A percentile compares a stretch with the other conserved stretches of the same genome.
These are phyloP conservation scores for Ctenoplectra terminalis DNA, from an alignment of 1,140 invertebrate species.

Conservation along the genomic window DNA sequence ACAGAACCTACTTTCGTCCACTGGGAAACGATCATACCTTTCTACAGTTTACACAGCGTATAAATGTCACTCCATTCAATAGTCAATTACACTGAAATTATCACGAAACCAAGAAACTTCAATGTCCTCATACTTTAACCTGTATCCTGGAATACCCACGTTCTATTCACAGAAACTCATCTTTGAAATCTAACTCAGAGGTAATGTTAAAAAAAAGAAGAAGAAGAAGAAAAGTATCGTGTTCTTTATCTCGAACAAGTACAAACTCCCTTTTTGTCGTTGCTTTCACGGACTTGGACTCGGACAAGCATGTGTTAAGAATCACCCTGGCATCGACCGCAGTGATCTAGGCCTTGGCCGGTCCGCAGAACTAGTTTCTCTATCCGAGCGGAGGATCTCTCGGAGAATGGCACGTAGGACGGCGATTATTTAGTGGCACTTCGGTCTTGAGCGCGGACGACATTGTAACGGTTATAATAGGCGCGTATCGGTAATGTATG, in stretches of 20 bases:
- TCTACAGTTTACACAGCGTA: background rate
- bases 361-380: conserved; percentile 64
- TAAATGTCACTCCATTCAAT: background rate
- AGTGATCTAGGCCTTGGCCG: conserved; percentile 64
- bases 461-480: conserved; percentile 64
- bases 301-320: conserved; percentile 30
- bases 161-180: background rate
- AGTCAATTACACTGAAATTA: background rate
- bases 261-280: conserved; percentile 8
- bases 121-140: background rate
- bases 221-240: no score
- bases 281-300: conserved; percentile 5
- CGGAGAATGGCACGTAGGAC: conserved; percentile 59
- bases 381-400: conserved; percentile 62
- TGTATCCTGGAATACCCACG: background rate
- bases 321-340: conserved; percentile 65
- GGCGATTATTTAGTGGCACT: conserved; percentile 64
- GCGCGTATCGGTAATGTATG: conserved; percentile 47
- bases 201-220: background rate
- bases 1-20: background rate
- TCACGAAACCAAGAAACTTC: background rate
- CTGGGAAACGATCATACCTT: no score
- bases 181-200: background rate
- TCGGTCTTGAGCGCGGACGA: conserved; percentile 32
- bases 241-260: background rate